A percentile compares a stretch with the other conserved stretches of the same genome.
phyloP scores from a whole-genome alignment of 2,888 invertebrate genomes.

The Eupithecia vulgata region DNA sequence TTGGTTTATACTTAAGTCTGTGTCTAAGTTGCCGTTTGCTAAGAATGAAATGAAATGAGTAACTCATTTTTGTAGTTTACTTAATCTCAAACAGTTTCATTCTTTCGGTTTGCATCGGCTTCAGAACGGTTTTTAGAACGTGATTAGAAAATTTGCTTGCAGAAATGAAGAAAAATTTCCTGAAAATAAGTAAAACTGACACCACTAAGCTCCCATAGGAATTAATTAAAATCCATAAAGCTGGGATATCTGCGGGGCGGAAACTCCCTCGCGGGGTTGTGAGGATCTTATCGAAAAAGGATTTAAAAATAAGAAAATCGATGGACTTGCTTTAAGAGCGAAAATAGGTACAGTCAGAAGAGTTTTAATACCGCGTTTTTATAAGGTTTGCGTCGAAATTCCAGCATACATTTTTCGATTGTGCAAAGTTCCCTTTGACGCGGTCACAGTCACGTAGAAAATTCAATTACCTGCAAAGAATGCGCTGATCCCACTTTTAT shows the following conservation, averaged over 20 bases:
- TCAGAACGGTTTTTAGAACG: neutral
- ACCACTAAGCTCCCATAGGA: conserved; percentile 25
- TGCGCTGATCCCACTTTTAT: conserved; percentile 22
- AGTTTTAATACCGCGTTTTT: too few relatives aligned
- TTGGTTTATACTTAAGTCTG: neutral
- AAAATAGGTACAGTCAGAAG: too few relatives aligned
- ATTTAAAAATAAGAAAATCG: conserved; percentile 12
- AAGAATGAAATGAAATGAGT: too few relatives aligned
- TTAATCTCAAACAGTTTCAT: neutral
- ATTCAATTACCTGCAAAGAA: conserved; percentile 30
- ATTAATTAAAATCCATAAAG: conserved; percentile 30
- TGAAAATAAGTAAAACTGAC: conserved; percentile 18
- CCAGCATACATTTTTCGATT: neutral
- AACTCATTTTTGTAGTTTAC: neutral
- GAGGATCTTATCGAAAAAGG: conserved; percentile 5
- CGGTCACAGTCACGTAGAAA: conserved; percentile 12
- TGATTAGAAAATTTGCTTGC: neutral
- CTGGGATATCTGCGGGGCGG: conserved; percentile 12
- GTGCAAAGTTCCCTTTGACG: neutral
- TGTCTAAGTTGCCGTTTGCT: neutral
- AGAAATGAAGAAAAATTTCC: conserved; percentile 6
- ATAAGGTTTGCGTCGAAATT: neutral
- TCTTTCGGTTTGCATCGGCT: neutral
- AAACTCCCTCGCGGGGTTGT: conserved; percentile 10
- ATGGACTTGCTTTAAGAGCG: neutral